phyloP scores from a whole-genome alignment of 2,888 invertebrate genomes.

The Bedellia somnulentella region DNA sequence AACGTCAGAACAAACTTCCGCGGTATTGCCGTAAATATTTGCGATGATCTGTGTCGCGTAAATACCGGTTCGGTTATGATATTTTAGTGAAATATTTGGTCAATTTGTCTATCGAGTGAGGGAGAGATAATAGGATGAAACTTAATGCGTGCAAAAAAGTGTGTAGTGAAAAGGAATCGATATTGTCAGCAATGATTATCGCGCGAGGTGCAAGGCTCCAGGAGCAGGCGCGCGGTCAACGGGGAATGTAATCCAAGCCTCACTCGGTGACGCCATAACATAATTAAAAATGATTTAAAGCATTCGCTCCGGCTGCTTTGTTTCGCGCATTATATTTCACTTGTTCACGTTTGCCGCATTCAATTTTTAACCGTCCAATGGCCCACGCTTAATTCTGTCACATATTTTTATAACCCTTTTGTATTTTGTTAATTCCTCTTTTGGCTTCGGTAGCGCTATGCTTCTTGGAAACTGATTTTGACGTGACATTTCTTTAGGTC shows the following conservation, averaged over 20 bases:
- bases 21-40: too few species aligned
- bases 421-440: conserved; percentile 35
- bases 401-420: conserved; percentile 57
- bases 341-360: conserved; percentile 49
- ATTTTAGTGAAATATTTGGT: too few species aligned
- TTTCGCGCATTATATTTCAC: conserved; percentile 62
- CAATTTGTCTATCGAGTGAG: too few species aligned
- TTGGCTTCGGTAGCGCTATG: conserved; percentile 56
- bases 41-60: too few species aligned
- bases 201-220: background rate
- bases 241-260: background rate
- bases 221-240: background rate
- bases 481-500: conserved; percentile 52
- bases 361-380: conserved; percentile 43
- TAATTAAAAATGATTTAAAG: conserved; percentile 63
- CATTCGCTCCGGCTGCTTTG: conserved; percentile 62
- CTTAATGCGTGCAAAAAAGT: too few species aligned
- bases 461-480: conserved; percentile 53
- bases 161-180: too few species aligned
- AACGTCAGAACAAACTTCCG: too few species aligned
- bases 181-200: too few species aligned
- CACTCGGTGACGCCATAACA: conserved; percentile 49
- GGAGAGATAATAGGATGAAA: too few species aligned
- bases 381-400: conserved; percentile 58
- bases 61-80: too few species aligned